These are phyloP conservation scores for Pteronura brasiliensis DNA, from an alignment of 2,113 vertebrate species.

Conservation along the genomic window DNA sequence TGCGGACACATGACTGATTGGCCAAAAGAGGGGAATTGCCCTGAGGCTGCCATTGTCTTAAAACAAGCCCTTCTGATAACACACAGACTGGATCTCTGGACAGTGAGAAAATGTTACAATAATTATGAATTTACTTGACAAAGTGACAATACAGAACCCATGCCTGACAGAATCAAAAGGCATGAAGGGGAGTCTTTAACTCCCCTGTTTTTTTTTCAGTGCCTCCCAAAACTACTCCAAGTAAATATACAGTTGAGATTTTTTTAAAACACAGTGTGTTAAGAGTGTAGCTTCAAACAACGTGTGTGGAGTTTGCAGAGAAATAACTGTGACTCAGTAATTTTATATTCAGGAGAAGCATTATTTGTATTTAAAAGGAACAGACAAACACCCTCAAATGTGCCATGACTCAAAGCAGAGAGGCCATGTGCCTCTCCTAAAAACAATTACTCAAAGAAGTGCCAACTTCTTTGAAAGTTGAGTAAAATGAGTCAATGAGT, in stretches of 20 bases:
- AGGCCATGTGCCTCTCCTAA: not conserved
- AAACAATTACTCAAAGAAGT: not conserved
- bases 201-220: not conserved
- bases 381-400: not conserved
- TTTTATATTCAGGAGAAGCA: not conserved
- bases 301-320: not conserved
- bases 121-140: not conserved
- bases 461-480: not conserved
- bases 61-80: not conserved
- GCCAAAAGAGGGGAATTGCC: not conserved
- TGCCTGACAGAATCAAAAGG: not conserved
- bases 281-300: not conserved
- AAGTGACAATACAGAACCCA: not conserved
- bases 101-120: not conserved
- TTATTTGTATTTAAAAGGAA: not conserved
- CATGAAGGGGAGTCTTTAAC: not conserved
- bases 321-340: not conserved
- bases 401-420: not conserved
- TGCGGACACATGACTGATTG: not conserved
- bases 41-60: not conserved
- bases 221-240: not conserved
- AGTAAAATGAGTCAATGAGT: not conserved
- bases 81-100: not conserved
- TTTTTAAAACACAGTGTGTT: not conserved
- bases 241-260: not conserved